Evolutionary conservation across 2,888 invertebrate species (phyloP), one percentile per base, ranked within the genome.

Genomic region (Melanargia galathea): DNA sequence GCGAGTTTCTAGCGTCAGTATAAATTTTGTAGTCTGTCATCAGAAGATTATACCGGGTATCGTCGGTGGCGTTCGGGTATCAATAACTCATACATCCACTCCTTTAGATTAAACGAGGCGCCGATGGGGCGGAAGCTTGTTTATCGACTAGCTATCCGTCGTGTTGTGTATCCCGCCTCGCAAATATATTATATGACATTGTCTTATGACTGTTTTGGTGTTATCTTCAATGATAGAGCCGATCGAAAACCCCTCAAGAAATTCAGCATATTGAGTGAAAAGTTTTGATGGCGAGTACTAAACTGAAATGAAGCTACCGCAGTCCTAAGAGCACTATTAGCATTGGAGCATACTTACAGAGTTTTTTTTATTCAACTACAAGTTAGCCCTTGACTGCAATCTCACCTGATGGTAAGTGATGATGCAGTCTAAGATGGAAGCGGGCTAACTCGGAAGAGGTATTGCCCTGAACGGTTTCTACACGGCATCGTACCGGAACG

Each of bases 21-120:
- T 58, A 58, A 58, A 58, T 58, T 58, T 38, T 24, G 48, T 48
- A 38, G 24, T 20, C 35, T 58, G 58, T 58, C 58, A 58, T 58
- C 58, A 38, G 48, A 38, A 58, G 58, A 58, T 58, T 58, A 58
- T n/a, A 38, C 55, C 52, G 55, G 55, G 58, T 24, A 49, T 48
- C 57, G 57, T 24, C 20, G 46, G 24, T n/a, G 35, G 45, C 20
- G 57, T 13, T 20, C 45, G 24, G 58, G 48, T 46, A 58, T 58
- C 58, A 58, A 58, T 58, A 58, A 58, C 58, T 45, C 58, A 54
- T 43, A 59, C 63, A 62, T 63, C 52, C 69, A 70, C 70, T 70
- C 60, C 62, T 63, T 62, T 52, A 67, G 67, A 70, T 70, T 69
- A 63, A 66, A 63, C 65, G 55, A 46, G 70, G 70, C 70, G 70